phyloP scores from a whole-genome alignment of 2,113 vertebrate genomes.

The Accipiter cooperii region DNA sequence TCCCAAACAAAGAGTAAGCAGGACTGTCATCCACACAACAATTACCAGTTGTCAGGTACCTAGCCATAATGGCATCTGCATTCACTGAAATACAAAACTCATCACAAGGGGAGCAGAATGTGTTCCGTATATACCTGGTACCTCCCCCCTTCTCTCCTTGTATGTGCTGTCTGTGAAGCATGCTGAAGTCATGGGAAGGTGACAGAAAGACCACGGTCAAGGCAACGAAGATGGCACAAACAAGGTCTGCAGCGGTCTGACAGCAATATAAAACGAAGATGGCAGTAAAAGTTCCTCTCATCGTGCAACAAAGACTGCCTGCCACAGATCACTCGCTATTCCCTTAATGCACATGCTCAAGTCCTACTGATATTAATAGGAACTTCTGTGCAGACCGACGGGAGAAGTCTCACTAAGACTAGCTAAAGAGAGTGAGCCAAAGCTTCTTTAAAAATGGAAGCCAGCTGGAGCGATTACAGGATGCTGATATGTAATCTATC shows the following conservation, averaged over 20 bases:
- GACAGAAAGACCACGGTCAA: neutral
- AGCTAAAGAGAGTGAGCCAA: neutral
- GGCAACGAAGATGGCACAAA: neutral
- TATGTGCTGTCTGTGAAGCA: neutral
- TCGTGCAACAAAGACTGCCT: neutral
- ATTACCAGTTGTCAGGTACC: neutral
- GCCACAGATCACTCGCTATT: neutral
- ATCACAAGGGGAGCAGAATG: neutral
- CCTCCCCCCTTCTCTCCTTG: neutral
- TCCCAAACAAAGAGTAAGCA: neutral
- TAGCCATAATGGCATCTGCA: neutral
- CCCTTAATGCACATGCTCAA: neutral
- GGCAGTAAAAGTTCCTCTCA: neutral
- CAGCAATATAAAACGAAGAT: neutral
- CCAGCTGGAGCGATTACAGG: neutral
- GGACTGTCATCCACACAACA: neutral
- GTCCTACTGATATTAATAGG: neutral
- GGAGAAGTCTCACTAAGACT: neutral
- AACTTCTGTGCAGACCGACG: neutral
- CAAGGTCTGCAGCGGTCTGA: neutral
- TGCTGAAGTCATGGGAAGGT: neutral
- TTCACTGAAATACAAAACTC: conserved; percentile 39
- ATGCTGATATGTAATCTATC: neutral
- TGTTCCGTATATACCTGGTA: neutral
- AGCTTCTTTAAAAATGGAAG: neutral